Conservation (phyloP, 2,797 vertebrate species). For the Anomalospiza imberbis region DNA sequence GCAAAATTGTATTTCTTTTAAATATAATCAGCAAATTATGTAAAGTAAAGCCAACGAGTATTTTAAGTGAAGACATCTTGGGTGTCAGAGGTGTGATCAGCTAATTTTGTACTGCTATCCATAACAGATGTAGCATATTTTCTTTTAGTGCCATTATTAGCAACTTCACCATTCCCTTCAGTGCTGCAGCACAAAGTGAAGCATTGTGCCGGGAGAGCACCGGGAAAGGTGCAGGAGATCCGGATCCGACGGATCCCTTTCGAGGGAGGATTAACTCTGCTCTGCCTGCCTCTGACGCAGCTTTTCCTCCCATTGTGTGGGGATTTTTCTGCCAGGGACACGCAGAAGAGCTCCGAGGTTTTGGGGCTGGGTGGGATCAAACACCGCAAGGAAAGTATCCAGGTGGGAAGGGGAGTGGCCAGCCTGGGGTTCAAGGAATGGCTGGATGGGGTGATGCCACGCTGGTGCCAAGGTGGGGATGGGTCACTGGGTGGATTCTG, state of each 20-base stretch:
- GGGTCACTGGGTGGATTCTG: accelerated
- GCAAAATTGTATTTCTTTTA: slow-evolving; percentile 84
- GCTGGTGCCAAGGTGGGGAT: not conserved
- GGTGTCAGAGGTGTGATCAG: slow-evolving; percentile 86
- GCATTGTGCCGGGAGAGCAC: slow-evolving; percentile 65
- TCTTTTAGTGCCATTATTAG: slow-evolving; percentile 84
- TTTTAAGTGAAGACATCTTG: slow-evolving; percentile 86
- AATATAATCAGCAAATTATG: slow-evolving; percentile 83
- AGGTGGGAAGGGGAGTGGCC: accelerated
- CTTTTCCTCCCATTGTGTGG: not conserved
- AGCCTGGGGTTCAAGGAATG: not conserved
- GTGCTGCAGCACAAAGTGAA: slow-evolving; percentile 69
- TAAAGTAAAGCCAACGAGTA: slow-evolving; percentile 82
- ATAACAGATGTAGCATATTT: slow-evolving; percentile 86
- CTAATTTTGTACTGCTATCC: slow-evolving; percentile 86
- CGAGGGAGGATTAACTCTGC: not conserved
- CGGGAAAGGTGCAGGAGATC: slow-evolving; percentile 37
- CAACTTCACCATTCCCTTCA: slow-evolving; percentile 75
- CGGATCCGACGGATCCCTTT: not conserved
- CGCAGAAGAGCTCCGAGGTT: not conserved
- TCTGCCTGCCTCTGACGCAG: slow-evolving; percentile 35
- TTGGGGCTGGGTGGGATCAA: not conserved
- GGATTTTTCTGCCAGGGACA: not conserved
- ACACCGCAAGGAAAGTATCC: not conserved
- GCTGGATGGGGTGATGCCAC: not conserved